Percentiles rank a stretch among this genome's conserved stretches.
These are phyloP conservation scores for Benthosema pterotum DNA, from an alignment of 2,797 vertebrate species.

Conservation along the genomic window DNA sequence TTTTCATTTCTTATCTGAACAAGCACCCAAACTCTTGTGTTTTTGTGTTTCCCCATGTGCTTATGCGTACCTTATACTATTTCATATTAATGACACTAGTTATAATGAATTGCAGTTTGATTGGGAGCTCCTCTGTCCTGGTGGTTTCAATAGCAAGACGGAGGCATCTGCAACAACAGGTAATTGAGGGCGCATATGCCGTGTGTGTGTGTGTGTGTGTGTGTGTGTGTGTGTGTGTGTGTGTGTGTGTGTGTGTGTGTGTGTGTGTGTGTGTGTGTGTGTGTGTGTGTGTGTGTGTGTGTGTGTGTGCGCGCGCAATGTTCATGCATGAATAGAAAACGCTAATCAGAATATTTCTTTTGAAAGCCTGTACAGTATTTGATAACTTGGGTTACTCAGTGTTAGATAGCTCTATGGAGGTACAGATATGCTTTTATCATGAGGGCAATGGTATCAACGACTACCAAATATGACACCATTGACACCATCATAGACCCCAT, in stretches of 20 bases:
- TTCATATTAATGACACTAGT: not conserved
- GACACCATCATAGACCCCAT: too few species aligned
- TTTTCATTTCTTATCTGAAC: not conserved
- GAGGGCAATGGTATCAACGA: too few species aligned
- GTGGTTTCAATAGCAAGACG: slow-evolving; percentile 70
- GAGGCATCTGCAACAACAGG: slow-evolving; percentile 76
- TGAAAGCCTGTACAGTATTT: too few species aligned
- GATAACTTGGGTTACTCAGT: too few species aligned
- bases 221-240: not conserved
- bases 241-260: not conserved
- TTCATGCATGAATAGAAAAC: too few species aligned
- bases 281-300: not conserved
- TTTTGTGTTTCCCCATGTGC: not conserved
- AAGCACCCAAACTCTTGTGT: slow-evolving; percentile 10
- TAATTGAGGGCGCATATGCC: slow-evolving; percentile 45
- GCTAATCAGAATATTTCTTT: too few species aligned
- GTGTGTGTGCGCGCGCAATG: not conserved
- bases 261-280: not conserved
- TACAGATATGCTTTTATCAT: too few species aligned
- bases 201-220: not conserved
- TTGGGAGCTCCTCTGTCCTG: slow-evolving; percentile 83
- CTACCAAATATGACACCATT: too few species aligned
- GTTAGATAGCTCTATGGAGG: too few species aligned
- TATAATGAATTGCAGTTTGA: slow-evolving; percentile 71
- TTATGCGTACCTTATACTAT: not conserved